Base-by-base conservation (phyloP, 2,113 vertebrate genomes). In the Megaceryle torquata region DNA sequence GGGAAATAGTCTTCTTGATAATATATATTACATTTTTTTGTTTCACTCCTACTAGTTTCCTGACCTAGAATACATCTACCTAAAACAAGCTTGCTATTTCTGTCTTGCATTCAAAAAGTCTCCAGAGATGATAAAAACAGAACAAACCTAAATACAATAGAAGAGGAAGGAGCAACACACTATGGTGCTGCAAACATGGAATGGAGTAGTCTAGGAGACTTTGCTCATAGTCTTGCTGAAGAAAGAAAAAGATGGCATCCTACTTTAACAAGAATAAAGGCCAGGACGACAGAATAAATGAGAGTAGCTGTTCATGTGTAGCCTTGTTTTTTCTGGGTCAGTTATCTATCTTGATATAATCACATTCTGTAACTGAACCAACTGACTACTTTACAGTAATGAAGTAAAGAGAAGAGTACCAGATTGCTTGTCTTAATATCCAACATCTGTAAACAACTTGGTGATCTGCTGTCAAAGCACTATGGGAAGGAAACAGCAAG, bases 391-490 rank as follows among this genome's bases (percentile, higher is more conserved):
- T 89, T 53, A 65, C 53, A 61, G 44, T 82, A 82, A 95, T 53
- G 44, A 85, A 91, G 89, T 94, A 92, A 88, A 91, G 54, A 51
- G 43, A 86, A 92, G 39, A 89, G 65, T 64, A 93, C 44, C n/a
- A 79, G 70, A 89, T 31, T 85, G 59, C 88, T 95, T 79, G 53
- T 88, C 90, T 72, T 93, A 88, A 68, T 78, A 68, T 51, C 65
- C 48, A 63, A 53, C 67, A 85, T 60, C 71, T 79, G 70, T 65
- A 93, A 93, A 79, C 70, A 94, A 89, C 82, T 69, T 86, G 59
- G 61, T 72, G 90, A 79, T 71, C 59, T 82, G 85, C 88, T 95
- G 85, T 94, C 85, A 93, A 89, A 91, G 48, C 79, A 86, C 59
- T 44, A 76, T 19, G 16, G 41, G 35, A 90, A 76, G 59, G 28